These are phyloP conservation scores for Caenorhabditis doughertyi DNA, from an alignment of 2,888 invertebrate species.

Conservation along the genomic window DNA sequence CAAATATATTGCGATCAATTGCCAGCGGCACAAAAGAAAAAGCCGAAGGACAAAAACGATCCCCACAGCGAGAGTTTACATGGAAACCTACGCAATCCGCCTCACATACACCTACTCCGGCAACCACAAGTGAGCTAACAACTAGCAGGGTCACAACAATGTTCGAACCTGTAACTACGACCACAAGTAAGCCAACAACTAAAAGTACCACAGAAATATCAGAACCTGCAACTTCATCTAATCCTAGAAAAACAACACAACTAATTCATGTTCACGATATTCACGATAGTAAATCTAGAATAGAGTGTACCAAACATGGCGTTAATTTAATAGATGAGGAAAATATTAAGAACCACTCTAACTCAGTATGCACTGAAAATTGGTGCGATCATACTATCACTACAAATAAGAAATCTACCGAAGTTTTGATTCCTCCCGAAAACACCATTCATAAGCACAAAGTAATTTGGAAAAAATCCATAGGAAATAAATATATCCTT, in stretches of 20 bases:
- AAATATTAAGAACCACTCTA: neutral
- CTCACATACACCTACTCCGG: no score
- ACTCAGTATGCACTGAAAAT: conserved; percentile 11
- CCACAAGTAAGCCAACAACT: neutral
- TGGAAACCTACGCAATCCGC: no score
- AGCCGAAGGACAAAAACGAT: no score
- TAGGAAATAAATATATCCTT: neutral
- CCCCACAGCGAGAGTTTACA: no score
- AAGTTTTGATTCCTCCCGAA: neutral
- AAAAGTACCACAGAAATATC: neutral
- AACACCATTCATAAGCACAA: conserved; percentile 3
- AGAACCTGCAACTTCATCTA: no score
- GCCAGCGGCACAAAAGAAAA: no score
- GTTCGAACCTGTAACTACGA: neutral
- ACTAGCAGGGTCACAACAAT: neutral
- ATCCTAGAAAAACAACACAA: no score
- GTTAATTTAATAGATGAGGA: conserved; percentile 9
- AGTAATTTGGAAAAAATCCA: conserved; percentile 14
- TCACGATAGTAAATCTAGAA: neutral
- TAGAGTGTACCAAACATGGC: neutral
- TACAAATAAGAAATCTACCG: neutral
- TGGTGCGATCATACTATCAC: neutral
- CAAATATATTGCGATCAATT: no score
- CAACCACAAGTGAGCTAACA: no score
- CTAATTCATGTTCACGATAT: neutral